Evolutionary conservation across 35 echinoderm and acorn worm species (phyloP), one percentile per base, ranked within the genome.

Genomic region (Lytechinus pictus): DNA sequence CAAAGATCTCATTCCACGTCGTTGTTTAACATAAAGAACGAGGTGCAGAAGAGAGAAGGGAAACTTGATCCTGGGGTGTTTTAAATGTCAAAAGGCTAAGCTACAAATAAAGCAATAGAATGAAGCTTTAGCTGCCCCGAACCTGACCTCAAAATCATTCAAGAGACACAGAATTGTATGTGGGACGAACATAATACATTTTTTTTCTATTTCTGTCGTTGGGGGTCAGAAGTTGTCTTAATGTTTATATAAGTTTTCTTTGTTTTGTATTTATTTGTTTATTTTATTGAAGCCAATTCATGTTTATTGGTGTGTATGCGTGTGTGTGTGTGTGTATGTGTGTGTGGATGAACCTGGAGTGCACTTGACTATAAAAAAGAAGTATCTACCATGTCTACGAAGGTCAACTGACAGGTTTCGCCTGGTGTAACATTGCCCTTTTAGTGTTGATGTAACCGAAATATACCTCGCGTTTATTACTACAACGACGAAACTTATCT

Each of bases 1-100:
- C 66, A 79, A 79, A 79, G 66, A 79, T 14, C 66, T 79, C 66
- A 16, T 79, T 79, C 19, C 66, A 79, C 8, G n/a, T 6, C 6
- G 66, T 24, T 79, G 19, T 7, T 79, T 16, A 24, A 79, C 21
- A 79, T 16, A 79, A n/a, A 5, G 66, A 79, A n/a, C 21, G 19
- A 79, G 66, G 66, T 79, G 19, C 8, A n/a, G 19, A 79, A 24
- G 8, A 24, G 8, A 79, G 66, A 79, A 79, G 66, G 66, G 66
- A 24, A 79, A 79, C 66, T n/a, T 79, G 66, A 79, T 79, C 19
- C 6, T 24, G 66, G 66, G 61, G 66, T 79, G 4, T 79, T 79
- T 79, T 79, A 79, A 79, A 79, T 79, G 66, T 79, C 66, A 79
- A 79, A 79, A 79, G 66, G 66, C 66, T 79, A 79, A 79, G 66